Evolutionary conservation across 2,797 vertebrate species (phyloP).

Genomic region (Chiloscyllium punctatum): DNA sequence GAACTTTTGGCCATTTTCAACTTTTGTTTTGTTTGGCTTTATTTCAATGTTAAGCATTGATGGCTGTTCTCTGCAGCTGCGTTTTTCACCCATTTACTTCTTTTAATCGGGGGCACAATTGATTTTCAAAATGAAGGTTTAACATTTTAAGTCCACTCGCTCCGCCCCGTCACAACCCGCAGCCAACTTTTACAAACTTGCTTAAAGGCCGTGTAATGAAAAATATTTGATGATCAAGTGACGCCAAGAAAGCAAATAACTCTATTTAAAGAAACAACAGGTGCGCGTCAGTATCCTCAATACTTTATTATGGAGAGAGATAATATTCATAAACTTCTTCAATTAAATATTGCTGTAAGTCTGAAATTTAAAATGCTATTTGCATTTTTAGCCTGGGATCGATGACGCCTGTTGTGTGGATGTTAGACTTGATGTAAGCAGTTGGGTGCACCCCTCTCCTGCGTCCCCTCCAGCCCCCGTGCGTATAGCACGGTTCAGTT

Average conservation of each 20-base stretch:
- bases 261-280: not conserved
- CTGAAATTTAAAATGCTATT: not conserved
- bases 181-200: not conserved
- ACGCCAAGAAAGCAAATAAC: not conserved
- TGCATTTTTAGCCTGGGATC: not conserved
- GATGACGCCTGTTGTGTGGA: not conserved
- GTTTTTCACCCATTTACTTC: not conserved
- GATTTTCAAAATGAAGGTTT: not conserved
- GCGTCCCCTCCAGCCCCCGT: not conserved
- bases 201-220: not conserved
- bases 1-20: not conserved
- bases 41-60: not conserved
- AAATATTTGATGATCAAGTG: not conserved
- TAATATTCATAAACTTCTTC: not conserved
- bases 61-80: not conserved
- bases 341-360: not conserved
- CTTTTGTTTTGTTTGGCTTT: not conserved
- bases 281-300: not conserved
- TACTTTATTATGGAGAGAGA: not conserved
- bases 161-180: too few relatives aligned
- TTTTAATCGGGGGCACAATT: not conserved
- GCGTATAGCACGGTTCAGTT: not conserved
- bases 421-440: not conserved
- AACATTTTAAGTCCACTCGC: not conserved
- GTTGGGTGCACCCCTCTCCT: constrained; percentile 24